These are phyloP conservation scores for Triplophysa tibetana DNA, from an alignment of 2,113 vertebrate species.

Conservation along the genomic window DNA sequence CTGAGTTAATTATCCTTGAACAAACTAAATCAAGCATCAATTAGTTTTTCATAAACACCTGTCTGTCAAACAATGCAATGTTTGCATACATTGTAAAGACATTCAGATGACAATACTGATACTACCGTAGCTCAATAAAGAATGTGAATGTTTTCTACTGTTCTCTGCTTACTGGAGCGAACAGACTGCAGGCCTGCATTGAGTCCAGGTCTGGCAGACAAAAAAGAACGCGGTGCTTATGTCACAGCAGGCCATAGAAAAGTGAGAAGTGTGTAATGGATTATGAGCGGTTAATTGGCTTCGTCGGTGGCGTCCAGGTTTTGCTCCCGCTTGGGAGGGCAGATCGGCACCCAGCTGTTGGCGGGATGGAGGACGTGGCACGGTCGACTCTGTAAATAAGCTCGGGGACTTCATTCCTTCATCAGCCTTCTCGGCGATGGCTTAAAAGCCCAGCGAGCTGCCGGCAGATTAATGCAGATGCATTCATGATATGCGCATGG, in stretches of 20 bases:
- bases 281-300: slow-evolving; percentile 35
- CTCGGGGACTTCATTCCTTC: slow-evolving; percentile 36
- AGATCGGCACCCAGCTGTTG: slow-evolving; percentile 31
- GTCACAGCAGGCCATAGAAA: slow-evolving; percentile 21
- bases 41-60: too few relatives aligned
- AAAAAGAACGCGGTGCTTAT: slow-evolving; percentile 18
- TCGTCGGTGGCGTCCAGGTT: not conserved
- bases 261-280: slow-evolving; percentile 36
- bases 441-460: not conserved
- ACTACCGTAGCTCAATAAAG: too few relatives aligned
- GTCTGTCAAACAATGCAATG: too few relatives aligned
- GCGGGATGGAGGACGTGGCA: not conserved
- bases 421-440: slow-evolving; percentile 47
- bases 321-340: slow-evolving; percentile 3
- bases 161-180: not conserved
- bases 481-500: slow-evolving; percentile 63
- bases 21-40: too few relatives aligned
- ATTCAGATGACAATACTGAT: too few relatives aligned
- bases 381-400: slow-evolving; percentile 54
- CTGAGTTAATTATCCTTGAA: too few relatives aligned
- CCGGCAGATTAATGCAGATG: slow-evolving; percentile 64
- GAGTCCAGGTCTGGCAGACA: slow-evolving; percentile 6
- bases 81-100: too few relatives aligned
- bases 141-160: not conserved
- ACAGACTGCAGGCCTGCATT: not conserved